Base-by-base conservation (phyloP, 2,888 invertebrate species). In the Drosophila testacea region DNA sequence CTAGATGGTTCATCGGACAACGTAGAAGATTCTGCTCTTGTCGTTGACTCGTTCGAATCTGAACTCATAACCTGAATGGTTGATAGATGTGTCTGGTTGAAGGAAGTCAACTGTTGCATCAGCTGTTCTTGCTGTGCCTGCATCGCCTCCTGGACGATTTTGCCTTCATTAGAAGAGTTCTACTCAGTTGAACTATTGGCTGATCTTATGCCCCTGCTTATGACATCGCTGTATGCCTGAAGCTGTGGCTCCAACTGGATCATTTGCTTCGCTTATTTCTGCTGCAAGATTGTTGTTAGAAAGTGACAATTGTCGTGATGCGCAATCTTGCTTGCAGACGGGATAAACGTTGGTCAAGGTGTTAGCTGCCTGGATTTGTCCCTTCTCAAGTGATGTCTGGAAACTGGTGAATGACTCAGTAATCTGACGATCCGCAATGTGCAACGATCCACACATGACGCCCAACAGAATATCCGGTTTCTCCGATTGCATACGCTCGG, bases 391-490 rank as follows among this genome's bases (percentile, higher is more conserved):
- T 0, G 97, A 97, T 39, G 95, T 96, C 93, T 98, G 97, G 93
- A 99, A 99, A 90, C 97, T 97, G 71, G 95, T 95, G 93, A 98
- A 98, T 32, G 97, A 95, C 10, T 95, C 95, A 0, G 95, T 95
- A 76, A 98, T 97, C 60, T 95, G 94, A 82, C 95, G 95, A 92
- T 99, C 98, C 0, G 98, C 98, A 54, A 99, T 98, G 84, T 98
- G 97, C 60, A 99, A 94, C 0, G 98, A 95, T 0, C 98, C 98
- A 91, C 98, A 98, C 48, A 98, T 95, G 0, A 99, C 97, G 0
- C 98, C 97, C 50, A 99, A 93, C 93, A 98, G 94, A 7, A 98
- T 95, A 87, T 99, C 96, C 0, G 99, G 99, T 91, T 98, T 98
- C 91, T 98, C 98, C 0, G 97, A 95, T 92, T 97, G 97, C 44